phyloP scores from a whole-genome alignment of 2,797 vertebrate species.

The Capromys pilorides region DNA sequence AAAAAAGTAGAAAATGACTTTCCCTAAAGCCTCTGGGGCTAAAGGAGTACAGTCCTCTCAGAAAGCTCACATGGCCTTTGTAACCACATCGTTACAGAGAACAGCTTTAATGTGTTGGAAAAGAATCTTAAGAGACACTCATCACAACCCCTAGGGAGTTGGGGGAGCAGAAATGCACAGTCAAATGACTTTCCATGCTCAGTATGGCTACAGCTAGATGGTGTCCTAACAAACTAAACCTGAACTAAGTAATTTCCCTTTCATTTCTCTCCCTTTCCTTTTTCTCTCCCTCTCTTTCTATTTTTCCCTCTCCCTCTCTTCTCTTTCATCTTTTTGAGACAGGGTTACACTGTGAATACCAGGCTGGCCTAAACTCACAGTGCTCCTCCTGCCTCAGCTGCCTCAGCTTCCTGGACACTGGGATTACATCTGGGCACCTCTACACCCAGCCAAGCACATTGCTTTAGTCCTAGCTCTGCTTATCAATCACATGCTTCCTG shows the following conservation, averaged over 20 bases:
- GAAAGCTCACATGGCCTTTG: neutral
- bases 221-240: neutral
- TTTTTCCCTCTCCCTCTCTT: too few relatives aligned
- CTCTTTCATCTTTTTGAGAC: neutral
- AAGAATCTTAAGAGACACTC: conserved; percentile 25
- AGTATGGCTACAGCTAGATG: neutral
- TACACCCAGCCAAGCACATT: neutral
- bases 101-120: neutral
- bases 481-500: neutral
- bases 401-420: too few relatives aligned
- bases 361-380: neutral
- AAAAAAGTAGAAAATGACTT: neutral
- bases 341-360: neutral
- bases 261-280: neutral
- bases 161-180: neutral
- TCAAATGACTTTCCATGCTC: conserved; percentile 14
- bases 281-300: too few relatives aligned
- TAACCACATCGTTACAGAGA: neutral
- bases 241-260: neutral
- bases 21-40: neutral
- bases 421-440: neutral
- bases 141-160: neutral
- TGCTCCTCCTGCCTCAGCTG: neutral
- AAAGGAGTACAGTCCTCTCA: neutral
- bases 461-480: neutral